Evolutionary conservation across 1,140 invertebrate genomes (phyloP), one percentile per base, ranked within the genome.

Genomic region (Drosophila malerkotliana): DNA sequence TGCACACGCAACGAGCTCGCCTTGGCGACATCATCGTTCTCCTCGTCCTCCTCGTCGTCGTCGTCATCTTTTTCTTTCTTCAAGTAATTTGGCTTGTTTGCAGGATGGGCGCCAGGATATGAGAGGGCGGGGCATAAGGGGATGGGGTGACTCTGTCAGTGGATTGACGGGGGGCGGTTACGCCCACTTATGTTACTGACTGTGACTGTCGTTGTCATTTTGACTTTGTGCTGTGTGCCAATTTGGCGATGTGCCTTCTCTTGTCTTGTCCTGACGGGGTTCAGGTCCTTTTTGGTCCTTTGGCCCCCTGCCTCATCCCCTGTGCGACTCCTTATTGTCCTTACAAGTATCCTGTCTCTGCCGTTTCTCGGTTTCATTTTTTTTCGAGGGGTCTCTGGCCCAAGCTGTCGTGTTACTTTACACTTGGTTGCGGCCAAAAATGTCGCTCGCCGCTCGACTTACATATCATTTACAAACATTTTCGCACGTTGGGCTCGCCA

Each of bases 361-460:
- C 18, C 15, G 12, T 28, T 24, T 41, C n/a, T 21, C 21, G 2
- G 21, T 21, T 21, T 21, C 21, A 26, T 15, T 26, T 21, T 8
- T 8, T 30, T 1, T 7, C 37, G 49, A 18, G 28, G 52, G 57
- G 51, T 62, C 37, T 37, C 61, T 76, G 60, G 21, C 41, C 55
- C 54, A 30, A 28, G 15, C 32, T 59, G 45, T 72, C 55, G 39
- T 69, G 47, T 74, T 60, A 34, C 52, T 85, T 85, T 81, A 85
- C 82, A 85, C 82, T 85, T 85, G 78, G 52, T 54, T 85, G 82
- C 82, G 73, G 77, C 73, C 73, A 67, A 81, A 47, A 85, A 77
- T 85, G 81, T 75, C 77, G 71, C 72, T 37, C 26, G 26, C 26
- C 34, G 18, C 18, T 55, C 48, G 62, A 56, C 62, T 76, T 67